A percentile compares a stretch with the other conserved stretches of the same genome.
These are phyloP conservation scores for Tiliacea citrago DNA, from an alignment of 2,888 invertebrate species.

Conservation along the genomic window DNA sequence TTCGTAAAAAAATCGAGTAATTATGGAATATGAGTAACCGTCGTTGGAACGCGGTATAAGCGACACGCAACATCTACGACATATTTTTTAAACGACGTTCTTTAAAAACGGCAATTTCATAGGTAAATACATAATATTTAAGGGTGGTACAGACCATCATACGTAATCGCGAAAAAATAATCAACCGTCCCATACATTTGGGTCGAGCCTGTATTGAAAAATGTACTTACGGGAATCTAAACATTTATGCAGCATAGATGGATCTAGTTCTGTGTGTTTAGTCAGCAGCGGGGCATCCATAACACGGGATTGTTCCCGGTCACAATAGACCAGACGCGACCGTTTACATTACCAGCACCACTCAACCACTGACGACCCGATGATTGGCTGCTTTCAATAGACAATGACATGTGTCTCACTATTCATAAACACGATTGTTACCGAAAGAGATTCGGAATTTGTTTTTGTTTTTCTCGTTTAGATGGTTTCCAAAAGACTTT, in stretches of 20 bases:
- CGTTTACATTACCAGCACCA: conserved; percentile 76
- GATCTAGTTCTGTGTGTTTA: conserved; percentile 68
- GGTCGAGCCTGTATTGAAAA: background rate
- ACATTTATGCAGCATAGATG: conserved; percentile 34
- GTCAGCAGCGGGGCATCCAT: conserved; percentile 83
- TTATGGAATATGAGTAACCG: too few species aligned
- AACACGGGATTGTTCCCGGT: conserved; percentile 84
- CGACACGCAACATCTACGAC: too few species aligned
- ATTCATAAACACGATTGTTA: conserved; percentile 73
- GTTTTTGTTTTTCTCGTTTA: conserved; percentile 55
- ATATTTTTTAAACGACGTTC: too few species aligned
- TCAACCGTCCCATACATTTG: background rate
- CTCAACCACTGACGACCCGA: conserved; percentile 68
- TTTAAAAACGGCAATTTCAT: too few species aligned
- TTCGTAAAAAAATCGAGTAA: too few species aligned
- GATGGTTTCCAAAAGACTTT: conserved; percentile 55
- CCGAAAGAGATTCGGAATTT: conserved; percentile 59
- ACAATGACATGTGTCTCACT: conserved; percentile 78
- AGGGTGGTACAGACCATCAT: too few species aligned
- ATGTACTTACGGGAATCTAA: conserved; percentile 4
- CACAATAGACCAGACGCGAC: conserved; percentile 80
- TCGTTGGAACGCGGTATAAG: too few species aligned
- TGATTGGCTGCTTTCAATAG: conserved; percentile 82
- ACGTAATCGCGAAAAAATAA: too few species aligned
- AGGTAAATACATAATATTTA: too few species aligned